Evolutionary conservation across 2,113 vertebrate species (phyloP).

Genomic region (Merops nubicus): DNA sequence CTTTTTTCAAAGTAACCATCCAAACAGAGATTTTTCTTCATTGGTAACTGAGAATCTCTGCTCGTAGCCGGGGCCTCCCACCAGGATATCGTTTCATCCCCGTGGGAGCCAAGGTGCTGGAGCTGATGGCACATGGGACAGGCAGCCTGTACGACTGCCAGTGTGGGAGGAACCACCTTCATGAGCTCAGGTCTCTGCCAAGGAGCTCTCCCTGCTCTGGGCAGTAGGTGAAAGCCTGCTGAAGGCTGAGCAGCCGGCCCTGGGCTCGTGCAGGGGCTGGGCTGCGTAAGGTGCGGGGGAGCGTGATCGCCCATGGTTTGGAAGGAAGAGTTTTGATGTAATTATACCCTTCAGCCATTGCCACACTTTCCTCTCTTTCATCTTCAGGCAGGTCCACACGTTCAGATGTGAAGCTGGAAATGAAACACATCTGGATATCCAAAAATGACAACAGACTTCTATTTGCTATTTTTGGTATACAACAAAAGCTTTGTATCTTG

Average conservation of each 20-base stretch:
- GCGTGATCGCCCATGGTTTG: not conserved
- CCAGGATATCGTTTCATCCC: not conserved
- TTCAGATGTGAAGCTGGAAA: slow-evolving; percentile 72
- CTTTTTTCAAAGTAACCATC: not conserved
- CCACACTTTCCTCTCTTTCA: slow-evolving; percentile 69
- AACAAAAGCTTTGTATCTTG: slow-evolving; percentile 67
- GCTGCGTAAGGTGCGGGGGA: not conserved
- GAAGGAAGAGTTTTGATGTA: slow-evolving; percentile 66
- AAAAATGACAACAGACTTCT: slow-evolving; percentile 64
- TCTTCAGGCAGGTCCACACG: slow-evolving; percentile 64
- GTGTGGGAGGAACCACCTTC: fast-evolving
- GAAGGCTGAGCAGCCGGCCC: not conserved
- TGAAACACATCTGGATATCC: slow-evolving; percentile 71
- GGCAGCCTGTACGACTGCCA: fast-evolving
- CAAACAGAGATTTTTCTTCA: not conserved
- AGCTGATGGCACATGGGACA: not conserved
- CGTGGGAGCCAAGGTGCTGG: fast-evolving
- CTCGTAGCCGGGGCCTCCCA: not conserved
- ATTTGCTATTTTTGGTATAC: slow-evolving; percentile 69
- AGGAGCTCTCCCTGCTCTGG: not conserved
- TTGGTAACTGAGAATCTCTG: not conserved
- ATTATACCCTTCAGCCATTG: slow-evolving; percentile 66
- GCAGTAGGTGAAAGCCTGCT: not conserved
- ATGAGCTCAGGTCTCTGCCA: not conserved
- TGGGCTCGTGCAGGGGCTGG: not conserved